Percentiles rank a stretch among this genome's conserved stretches.
Conservation (phyloP, 2,797 vertebrate species). For the Sebastiscus tertius region DNA sequence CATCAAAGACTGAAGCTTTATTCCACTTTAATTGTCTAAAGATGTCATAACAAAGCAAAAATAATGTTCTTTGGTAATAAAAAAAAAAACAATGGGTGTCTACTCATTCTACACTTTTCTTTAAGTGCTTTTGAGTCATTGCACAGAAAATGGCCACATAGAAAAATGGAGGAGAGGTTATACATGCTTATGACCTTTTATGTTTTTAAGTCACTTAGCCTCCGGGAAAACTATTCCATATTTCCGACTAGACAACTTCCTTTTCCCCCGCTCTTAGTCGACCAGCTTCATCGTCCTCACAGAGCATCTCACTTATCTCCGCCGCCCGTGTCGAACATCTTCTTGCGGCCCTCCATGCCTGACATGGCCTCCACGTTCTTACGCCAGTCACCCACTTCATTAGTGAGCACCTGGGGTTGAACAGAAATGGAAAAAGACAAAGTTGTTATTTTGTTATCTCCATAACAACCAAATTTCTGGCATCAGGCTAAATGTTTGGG, state of each 20-base stretch:
- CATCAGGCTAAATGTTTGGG: background rate
- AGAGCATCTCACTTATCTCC: slow-evolving; percentile 71
- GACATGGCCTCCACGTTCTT: slow-evolving; percentile 90
- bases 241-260: slow-evolving; percentile 9
- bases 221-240: background rate
- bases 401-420: slow-evolving; percentile 74
- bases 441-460: background rate
- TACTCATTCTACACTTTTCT: slow-evolving; percentile 7
- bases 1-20: slow-evolving; percentile 34
- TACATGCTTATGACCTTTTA: background rate
- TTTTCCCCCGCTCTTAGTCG: background rate
- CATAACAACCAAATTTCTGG: background rate
- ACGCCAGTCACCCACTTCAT: slow-evolving; percentile 87
- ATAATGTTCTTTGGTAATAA: slow-evolving; percentile 27
- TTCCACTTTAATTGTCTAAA: slow-evolving; percentile 44
- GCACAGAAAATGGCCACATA: slow-evolving; percentile 25
- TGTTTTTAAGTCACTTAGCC: slow-evolving; percentile 3
- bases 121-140: slow-evolving; percentile 39
- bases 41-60: slow-evolving; percentile 56
- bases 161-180: slow-evolving; percentile 3
- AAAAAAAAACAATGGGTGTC: slow-evolving; percentile 3
- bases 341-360: slow-evolving; percentile 88
- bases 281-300: background rate
- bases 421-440: rapidly evolving
- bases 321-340: slow-evolving; percentile 86